Evolutionary conservation across 1,140 invertebrate species (phyloP), one percentile per base, ranked within the genome.

Genomic region (Cydia pomonella): DNA sequence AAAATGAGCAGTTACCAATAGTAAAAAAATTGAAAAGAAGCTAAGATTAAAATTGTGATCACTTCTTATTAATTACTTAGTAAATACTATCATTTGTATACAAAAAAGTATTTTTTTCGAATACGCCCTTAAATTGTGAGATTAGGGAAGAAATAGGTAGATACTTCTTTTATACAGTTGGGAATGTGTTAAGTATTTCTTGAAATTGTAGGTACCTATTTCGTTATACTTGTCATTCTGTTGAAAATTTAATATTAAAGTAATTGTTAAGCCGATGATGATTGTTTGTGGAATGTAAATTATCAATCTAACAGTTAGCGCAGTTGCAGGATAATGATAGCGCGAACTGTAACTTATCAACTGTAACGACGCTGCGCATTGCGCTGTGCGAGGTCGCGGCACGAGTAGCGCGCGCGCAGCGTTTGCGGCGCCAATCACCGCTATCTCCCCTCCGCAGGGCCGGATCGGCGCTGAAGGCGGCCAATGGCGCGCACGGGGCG

Each of bases 401-500:
- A 83, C 82, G 85, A 85, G 84, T 83, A 77, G 87, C 87, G 89
- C 89, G 85, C 87, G 84, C 90, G 88, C 89, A 86, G 72, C 78
- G 81, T 33, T 63, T n/a, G 66, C 76, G 80, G 87, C 89, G 85
- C 91, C 89, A 91, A 91, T 91, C 83, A 88, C 84, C 80, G 79
- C 73, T 82, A 82, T 87, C 86, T 91, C 87, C 88, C 88, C 88
- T 90, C 90, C 92, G 91, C 92, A 93, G 92, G 88, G 88, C 87
- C 86, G 87, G 87, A 88, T 86, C 82, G 59, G 79, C 86, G 74
- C 83, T 90, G 85, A 92, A 93, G 87, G 88, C 88, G 84, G 87
- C 92, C 92, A 92, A 92, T 92, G 88, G 90, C 87, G 91, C 87
- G 84, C 91, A 92, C 88, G 93, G 93, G 93, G 93, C 92, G 93